A percentile compares a stretch with the other conserved stretches of the same genome.
phyloP scores from a whole-genome alignment of 2,888 invertebrate genomes.

The Mythimna albipuncta region DNA sequence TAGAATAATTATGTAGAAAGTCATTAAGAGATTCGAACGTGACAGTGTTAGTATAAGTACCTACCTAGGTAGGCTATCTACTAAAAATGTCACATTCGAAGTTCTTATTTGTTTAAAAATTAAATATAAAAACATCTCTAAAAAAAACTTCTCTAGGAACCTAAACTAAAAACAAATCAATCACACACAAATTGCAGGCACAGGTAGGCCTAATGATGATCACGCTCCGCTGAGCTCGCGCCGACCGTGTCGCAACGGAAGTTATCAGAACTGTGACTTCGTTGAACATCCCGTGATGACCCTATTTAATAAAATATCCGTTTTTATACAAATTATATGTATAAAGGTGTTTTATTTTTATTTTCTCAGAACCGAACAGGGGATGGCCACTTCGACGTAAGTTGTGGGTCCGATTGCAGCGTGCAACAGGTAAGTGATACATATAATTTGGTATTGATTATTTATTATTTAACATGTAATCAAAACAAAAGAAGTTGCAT shows the following conservation, averaged over 20 bases:
- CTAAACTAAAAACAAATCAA: slow-evolving; percentile 60
- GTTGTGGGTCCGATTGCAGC: slow-evolving; percentile 93
- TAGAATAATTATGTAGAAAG: too few species aligned
- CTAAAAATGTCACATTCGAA: too few species aligned
- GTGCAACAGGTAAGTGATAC: slow-evolving; percentile 91
- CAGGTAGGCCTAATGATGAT: slow-evolving; percentile 74
- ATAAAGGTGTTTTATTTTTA: not conserved
- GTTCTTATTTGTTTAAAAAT: too few species aligned
- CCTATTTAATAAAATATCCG: slow-evolving; percentile 62
- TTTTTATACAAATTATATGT: slow-evolving; percentile 30
- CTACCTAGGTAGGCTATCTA: too few species aligned
- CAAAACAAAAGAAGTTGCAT: not conserved
- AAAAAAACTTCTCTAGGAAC: not conserved
- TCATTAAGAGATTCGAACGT: too few species aligned
- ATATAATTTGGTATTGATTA: not conserved
- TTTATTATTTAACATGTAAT: not conserved
- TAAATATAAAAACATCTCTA: too few species aligned
- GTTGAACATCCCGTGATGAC: slow-evolving; percentile 70
- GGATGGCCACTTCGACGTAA: slow-evolving; percentile 92
- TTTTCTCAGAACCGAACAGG: slow-evolving; percentile 92
- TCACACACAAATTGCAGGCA: slow-evolving; percentile 64
- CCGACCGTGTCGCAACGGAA: slow-evolving; percentile 79
- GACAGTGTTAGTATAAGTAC: too few species aligned
- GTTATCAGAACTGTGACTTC: slow-evolving; percentile 77
- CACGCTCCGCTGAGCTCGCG: slow-evolving; percentile 82